Conservation (phyloP, 2,113 vertebrate genomes). For the Syngnathoides biaculeatus region DNA sequence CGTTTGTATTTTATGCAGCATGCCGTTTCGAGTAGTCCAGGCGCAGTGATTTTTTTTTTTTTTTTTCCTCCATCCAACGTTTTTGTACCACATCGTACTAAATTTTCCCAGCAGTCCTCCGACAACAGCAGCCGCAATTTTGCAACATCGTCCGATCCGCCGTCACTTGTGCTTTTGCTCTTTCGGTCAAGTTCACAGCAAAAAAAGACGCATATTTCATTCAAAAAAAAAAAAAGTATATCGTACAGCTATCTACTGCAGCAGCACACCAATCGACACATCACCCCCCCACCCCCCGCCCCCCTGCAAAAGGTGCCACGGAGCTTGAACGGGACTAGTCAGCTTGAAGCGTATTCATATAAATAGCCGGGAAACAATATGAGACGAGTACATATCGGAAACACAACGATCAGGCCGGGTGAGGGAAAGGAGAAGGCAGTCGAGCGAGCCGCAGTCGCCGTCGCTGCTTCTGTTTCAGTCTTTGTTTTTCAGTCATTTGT, state of each 20-base stretch:
- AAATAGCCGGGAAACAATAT: conserved; percentile 69
- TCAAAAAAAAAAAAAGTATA: conserved; percentile 8
- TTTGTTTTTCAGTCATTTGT: conserved; percentile 38
- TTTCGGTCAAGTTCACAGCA: conserved; percentile 32
- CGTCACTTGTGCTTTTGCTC: conserved; percentile 40
- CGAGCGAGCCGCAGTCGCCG: conserved; percentile 23
- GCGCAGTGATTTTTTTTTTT: neutral
- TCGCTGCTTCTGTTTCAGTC: conserved; percentile 33
- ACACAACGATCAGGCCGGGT: conserved; percentile 21
- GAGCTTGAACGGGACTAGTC: conserved; percentile 62
- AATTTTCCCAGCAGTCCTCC: neutral
- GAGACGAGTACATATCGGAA: conserved; percentile 57
- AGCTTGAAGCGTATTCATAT: conserved; percentile 62
- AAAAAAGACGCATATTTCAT: conserved; percentile 26
- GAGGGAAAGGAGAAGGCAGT: conserved; percentile 43
- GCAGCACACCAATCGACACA: conserved; percentile 46
- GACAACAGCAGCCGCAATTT: neutral
- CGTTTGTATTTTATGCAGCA: no score
- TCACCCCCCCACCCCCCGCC: neutral
- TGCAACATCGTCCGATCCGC: conserved; percentile 9
- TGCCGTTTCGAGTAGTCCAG: neutral
- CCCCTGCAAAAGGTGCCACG: conserved; percentile 56
- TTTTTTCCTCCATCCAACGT: neutral
- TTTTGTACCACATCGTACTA: neutral
- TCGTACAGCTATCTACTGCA: conserved; percentile 17